phyloP scores from a whole-genome alignment of 2,113 vertebrate species.

The Barbus barbus region DNA sequence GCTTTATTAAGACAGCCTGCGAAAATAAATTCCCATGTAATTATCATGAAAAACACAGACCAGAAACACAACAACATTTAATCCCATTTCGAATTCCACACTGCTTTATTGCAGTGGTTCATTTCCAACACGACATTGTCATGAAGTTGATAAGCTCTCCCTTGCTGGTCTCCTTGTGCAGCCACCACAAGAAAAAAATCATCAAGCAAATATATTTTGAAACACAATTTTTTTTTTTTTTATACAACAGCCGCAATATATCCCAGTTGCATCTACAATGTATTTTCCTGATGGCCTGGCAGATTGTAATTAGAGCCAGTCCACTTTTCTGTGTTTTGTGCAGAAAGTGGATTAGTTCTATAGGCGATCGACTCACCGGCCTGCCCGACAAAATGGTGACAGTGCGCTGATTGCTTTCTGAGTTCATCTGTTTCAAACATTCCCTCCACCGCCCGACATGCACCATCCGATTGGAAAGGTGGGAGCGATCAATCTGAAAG shows the following conservation, averaged over 20 bases:
- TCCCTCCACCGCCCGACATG: background rate
- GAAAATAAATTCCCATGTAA: slow-evolving; percentile 32
- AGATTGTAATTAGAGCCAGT: slow-evolving; percentile 47
- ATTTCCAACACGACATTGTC: background rate
- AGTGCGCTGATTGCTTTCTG: slow-evolving; percentile 46
- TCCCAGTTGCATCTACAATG: slow-evolving; percentile 18
- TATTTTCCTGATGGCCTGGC: slow-evolving; percentile 33
- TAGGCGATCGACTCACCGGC: slow-evolving; percentile 22
- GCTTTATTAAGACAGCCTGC: slow-evolving; percentile 32
- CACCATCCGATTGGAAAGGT: slow-evolving; percentile 32
- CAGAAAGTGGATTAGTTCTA: slow-evolving; percentile 47
- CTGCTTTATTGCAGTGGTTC: background rate
- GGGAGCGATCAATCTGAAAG: slow-evolving; percentile 38
- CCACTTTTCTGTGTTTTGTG: slow-evolving; percentile 41
- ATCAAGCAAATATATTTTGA: slow-evolving; percentile 41
- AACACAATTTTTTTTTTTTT: slow-evolving; percentile 45
- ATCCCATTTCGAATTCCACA: slow-evolving; percentile 15
- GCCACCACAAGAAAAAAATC: background rate
- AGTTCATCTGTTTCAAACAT: slow-evolving; percentile 43
- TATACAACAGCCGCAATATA: slow-evolving; percentile 25
- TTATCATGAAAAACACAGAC: slow-evolving; percentile 24
- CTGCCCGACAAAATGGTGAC: slow-evolving; percentile 37
- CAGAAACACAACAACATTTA: background rate
- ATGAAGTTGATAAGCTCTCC: background rate
- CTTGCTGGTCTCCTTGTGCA: background rate